Percentiles rank a stretch among this genome's conserved stretches.
These are phyloP conservation scores for Xenopus borealis DNA, from an alignment of 2,113 vertebrate species.

Conservation along the genomic window DNA sequence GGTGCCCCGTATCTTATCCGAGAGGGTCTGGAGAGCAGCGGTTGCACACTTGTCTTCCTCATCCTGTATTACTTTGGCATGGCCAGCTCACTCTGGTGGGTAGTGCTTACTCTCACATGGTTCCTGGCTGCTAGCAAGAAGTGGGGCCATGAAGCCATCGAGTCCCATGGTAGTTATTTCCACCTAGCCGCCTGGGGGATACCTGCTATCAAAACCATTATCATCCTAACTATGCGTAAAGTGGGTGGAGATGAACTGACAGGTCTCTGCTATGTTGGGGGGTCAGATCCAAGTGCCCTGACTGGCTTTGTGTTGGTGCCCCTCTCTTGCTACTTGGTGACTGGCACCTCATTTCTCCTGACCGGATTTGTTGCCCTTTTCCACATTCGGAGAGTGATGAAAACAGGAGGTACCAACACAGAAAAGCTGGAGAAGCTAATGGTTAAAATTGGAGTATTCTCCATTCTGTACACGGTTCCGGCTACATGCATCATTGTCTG, in stretches of 20 bases:
- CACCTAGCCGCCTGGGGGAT: constrained; percentile 96
- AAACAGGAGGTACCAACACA: constrained; percentile 92
- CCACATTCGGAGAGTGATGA: constrained; percentile 96
- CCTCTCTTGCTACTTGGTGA: constrained; percentile 87
- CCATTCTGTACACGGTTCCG: constrained; percentile 93
- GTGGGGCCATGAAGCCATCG: constrained; percentile 96
- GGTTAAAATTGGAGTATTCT: constrained; percentile 97
- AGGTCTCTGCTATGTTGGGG: constrained; percentile 92
- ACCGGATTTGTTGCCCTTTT: constrained; percentile 95
- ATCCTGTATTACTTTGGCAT: constrained; percentile 97
- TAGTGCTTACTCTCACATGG: constrained; percentile 94
- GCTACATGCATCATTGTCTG: constrained; percentile 96
- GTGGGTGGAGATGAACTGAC: constrained; percentile 95
- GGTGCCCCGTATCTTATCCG: constrained; percentile 91
- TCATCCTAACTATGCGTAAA: constrained; percentile 93
- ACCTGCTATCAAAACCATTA: constrained; percentile 90
- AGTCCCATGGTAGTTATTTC: constrained; percentile 96
- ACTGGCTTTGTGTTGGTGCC: constrained; percentile 92
- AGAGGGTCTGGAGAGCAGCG: constrained; percentile 91
- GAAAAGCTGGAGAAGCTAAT: constrained; percentile 98
- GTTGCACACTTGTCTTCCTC: constrained; percentile 95
- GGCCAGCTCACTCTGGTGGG: constrained; percentile 98
- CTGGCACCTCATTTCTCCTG: constrained; percentile 94
- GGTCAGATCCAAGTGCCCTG: constrained; percentile 79
- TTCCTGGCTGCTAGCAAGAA: constrained; percentile 95